phyloP scores from a whole-genome alignment of 2,113 vertebrate genomes.

The Psittacus erithacus region DNA sequence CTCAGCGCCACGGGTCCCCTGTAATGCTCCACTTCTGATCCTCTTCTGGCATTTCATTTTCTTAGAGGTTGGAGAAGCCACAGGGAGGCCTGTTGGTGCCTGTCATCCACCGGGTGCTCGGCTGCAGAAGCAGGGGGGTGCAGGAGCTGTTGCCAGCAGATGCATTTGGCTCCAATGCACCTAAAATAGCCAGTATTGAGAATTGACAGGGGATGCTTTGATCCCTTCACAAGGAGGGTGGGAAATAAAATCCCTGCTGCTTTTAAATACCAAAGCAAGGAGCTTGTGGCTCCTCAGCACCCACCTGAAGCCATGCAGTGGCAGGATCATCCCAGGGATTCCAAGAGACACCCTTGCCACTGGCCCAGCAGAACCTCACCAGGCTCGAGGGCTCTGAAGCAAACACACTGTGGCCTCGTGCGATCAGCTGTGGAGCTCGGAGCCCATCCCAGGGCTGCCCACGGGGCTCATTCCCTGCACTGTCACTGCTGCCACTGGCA shows the following conservation, averaged over 20 bases:
- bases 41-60: not conserved
- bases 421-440: not conserved
- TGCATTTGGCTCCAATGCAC: not conserved
- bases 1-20: not conserved
- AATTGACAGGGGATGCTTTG: not conserved
- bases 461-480: fast-evolving
- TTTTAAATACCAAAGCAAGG: not conserved
- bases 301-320: fast-evolving
- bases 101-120: fast-evolving
- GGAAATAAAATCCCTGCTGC: not conserved
- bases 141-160: not conserved
- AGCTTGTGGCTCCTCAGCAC: fast-evolving
- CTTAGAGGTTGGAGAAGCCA: not conserved
- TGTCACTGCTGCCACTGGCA: not conserved
- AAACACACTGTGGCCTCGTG: fast-evolving
- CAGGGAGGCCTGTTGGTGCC: not conserved
- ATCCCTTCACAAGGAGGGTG: not conserved
- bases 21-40: not conserved
- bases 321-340: not conserved
- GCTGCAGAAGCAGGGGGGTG: not conserved
- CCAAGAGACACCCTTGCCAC: not conserved
- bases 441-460: not conserved
- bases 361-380: fast-evolving
- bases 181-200: fast-evolving
- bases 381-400: not conserved